Percentiles rank a stretch among this genome's conserved stretches.
phyloP scores from a whole-genome alignment of 2,888 invertebrate species.

The Heteromurus nitidus region DNA sequence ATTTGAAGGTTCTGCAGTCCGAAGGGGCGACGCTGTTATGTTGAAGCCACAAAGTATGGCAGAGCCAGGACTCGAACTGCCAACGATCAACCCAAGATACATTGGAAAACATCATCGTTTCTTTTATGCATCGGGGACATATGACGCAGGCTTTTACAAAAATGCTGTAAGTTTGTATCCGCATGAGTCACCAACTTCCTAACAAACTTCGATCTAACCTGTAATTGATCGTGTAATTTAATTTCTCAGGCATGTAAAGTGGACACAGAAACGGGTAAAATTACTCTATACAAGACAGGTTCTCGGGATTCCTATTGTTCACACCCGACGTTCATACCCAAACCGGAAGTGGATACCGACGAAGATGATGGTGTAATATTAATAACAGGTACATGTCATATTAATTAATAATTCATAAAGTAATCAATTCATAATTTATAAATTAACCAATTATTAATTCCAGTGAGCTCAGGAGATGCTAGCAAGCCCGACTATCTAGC shows the following conservation, averaged over 20 bases:
- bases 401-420: too few relatives aligned
- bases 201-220: not conserved
- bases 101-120: conserved; percentile 76
- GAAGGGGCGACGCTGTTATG: conserved; percentile 74
- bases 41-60: conserved; percentile 72
- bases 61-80: conserved; percentile 76
- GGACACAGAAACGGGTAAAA: conserved; percentile 75
- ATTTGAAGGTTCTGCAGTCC: conserved; percentile 75
- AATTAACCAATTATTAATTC: too few relatives aligned
- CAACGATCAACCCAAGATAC: conserved; percentile 76
- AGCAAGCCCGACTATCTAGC: conserved; percentile 74
- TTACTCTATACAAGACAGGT: conserved; percentile 74
- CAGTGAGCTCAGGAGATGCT: conserved; percentile 74
- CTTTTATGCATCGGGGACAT: conserved; percentile 76
- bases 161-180: conserved; percentile 54
- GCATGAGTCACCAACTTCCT: not conserved
- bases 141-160: conserved; percentile 74
- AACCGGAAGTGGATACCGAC: conserved; percentile 75
- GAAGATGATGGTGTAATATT: conserved; percentile 77
- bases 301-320: conserved; percentile 75
- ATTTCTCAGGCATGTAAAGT: conserved; percentile 76
- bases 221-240: too few relatives aligned
- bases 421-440: too few relatives aligned
- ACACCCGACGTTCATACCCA: conserved; percentile 77
- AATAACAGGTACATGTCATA: too few relatives aligned